Evolutionary conservation across 2,113 vertebrate species (phyloP), one percentile per base, ranked within the genome.

Genomic region (Amphiprion ocellaris): DNA sequence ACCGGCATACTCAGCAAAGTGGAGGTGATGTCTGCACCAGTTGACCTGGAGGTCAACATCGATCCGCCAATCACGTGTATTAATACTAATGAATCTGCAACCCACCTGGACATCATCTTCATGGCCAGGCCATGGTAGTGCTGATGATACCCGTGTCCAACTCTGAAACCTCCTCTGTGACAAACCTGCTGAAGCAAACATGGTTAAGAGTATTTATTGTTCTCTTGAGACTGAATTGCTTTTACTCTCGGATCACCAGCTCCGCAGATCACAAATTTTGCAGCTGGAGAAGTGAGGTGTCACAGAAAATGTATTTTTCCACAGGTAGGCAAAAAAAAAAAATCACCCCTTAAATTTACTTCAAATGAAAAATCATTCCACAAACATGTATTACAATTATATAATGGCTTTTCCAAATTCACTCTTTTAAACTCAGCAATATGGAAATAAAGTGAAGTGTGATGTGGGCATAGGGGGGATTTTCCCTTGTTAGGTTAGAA

Each of bases 1-100:
- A 94, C 92, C 2, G 88, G 88, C 17, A 23, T 89, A 23, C 75
- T 94, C 4, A 58, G 71, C 14, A 92, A 63, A 55, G 86, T 54
- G 0, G 15, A n/a, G 16, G 2, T 0, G 5, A 69, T 91, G 0
- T 0, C 0, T 4, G 46, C 41, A 0, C 30, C 41, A 21, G 9
- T 0, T 11, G 14, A 0, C 0, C 81, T 91, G 52, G 16, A 0
- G 17, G 1, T 92, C 55, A 41, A 7, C 23, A 47, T 89, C 12
- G 0, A 23, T 3, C 46, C 19, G 1, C 0, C 15, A 21, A 0
- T 0, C 0, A 0, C 0, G 0, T 23, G 2, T 24, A 4, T 81
- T 15, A 1, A 9, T 0, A 0, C 0, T 0, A 9, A 0, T 0
- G 3, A 26, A 0, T 5, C 0, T 11, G 10, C 23, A 2, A 90